Percentiles rank a stretch among this genome's conserved stretches.
Evolutionary conservation across 2,113 vertebrate species (phyloP).

Genomic region (Lophius piscatorius): DNA sequence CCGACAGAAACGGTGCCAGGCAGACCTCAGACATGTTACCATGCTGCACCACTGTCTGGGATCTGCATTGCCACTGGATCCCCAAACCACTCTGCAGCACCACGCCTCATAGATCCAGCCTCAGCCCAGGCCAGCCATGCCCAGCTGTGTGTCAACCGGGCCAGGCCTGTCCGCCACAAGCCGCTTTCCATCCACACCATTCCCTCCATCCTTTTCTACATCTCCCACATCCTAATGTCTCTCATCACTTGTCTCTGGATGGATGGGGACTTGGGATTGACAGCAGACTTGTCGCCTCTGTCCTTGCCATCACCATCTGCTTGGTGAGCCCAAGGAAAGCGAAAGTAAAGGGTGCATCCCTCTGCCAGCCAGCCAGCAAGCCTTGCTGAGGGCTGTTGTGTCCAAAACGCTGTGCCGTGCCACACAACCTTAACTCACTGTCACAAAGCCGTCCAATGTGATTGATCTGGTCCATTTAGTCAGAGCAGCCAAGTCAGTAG

Average conservation of each 20-base stretch:
- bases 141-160: slow-evolving; percentile 56
- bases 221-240: slow-evolving; percentile 53
- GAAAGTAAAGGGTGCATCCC: slow-evolving; percentile 43
- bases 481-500: slow-evolving; percentile 75
- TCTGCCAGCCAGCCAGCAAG: slow-evolving; percentile 74
- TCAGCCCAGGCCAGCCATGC: slow-evolving; percentile 49
- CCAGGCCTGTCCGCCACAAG: slow-evolving; percentile 48
- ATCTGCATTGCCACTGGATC: slow-evolving; percentile 60
- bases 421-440: slow-evolving; percentile 82
- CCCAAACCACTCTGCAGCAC: slow-evolving; percentile 65
- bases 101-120: slow-evolving; percentile 63
- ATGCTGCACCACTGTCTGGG: slow-evolving; percentile 65
- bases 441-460: slow-evolving; percentile 78
- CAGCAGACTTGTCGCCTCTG: slow-evolving; percentile 62
- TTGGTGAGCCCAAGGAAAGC: slow-evolving; percentile 73
- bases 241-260: slow-evolving; percentile 68
- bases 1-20: slow-evolving; percentile 75
- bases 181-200: slow-evolving; percentile 44
- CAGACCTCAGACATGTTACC: slow-evolving; percentile 75
- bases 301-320: slow-evolving; percentile 82
- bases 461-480: slow-evolving; percentile 88
- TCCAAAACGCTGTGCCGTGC: slow-evolving; percentile 74
- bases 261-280: slow-evolving; percentile 65
- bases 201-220: slow-evolving; percentile 42
- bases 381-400: slow-evolving; percentile 61